These are phyloP conservation scores for Allobates femoralis DNA, from an alignment of 2,797 vertebrate species.

Conservation along the genomic window DNA sequence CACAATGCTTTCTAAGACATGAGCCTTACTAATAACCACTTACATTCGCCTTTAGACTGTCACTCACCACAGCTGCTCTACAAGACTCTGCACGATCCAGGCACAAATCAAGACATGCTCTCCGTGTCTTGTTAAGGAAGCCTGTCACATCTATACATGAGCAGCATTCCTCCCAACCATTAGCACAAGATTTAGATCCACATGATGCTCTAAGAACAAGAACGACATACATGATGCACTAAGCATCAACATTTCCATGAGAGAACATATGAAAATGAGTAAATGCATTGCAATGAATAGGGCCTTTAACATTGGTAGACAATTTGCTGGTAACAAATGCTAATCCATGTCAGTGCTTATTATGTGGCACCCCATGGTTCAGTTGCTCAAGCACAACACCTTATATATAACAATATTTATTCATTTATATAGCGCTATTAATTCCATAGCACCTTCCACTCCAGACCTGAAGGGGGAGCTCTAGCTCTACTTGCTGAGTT, in stretches of 20 bases:
- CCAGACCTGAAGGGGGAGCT: no score
- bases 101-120: conserved; percentile 43
- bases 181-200: background rate
- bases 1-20: conserved; percentile 22
- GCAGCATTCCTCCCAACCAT: background rate
- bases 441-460: no score
- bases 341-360: no score
- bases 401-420: no score
- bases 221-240: no score
- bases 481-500: no score
- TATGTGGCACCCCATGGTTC: no score
- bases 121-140: background rate
- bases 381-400: no score
- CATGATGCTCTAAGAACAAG: background rate
- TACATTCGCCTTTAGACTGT: conserved; percentile 33
- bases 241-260: background rate
- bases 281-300: background rate
- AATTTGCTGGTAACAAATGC: no score
- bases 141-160: background rate
- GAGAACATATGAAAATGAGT: background rate
- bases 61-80: conserved; percentile 26
- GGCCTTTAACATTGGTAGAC: no score
- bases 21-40: conserved; percentile 35
- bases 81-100: conserved; percentile 40
- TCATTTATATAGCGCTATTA: no score